Conservation (phyloP, 2,113 vertebrate species). For the Ginglymostoma cirratum region DNA sequence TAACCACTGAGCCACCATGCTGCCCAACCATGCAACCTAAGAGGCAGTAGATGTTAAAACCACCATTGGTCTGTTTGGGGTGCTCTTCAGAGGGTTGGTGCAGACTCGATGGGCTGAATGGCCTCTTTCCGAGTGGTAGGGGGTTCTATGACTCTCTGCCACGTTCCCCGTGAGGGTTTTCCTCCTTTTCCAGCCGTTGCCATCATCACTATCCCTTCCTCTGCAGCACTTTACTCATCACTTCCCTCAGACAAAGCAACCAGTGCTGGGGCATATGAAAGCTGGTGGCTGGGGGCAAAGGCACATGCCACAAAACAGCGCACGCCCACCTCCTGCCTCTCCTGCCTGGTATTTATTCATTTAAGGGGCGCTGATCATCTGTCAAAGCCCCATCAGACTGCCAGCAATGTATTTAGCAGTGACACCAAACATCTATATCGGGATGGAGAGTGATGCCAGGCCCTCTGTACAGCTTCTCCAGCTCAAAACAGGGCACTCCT, state of each 20-base stretch:
- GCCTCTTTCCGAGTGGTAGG: too few relatives aligned
- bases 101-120: too few relatives aligned
- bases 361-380: not conserved
- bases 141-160: too few relatives aligned
- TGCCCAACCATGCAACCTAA: too few relatives aligned
- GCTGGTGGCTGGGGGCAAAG: too few relatives aligned
- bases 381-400: not conserved
- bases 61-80: not conserved
- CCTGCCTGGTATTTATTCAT: not conserved
- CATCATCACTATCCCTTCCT: not conserved
- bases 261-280: not conserved
- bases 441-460: not conserved
- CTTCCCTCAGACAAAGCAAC: not conserved
- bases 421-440: not conserved
- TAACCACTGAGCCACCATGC: too few relatives aligned
- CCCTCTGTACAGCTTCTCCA: not conserved
- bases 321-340: not conserved
- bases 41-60: not conserved
- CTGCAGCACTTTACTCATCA: not conserved
- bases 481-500: not conserved
- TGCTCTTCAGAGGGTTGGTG: too few relatives aligned
- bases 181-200: not conserved
- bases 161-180: not conserved
- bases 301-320: not conserved
- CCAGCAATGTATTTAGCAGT: not conserved